These are phyloP conservation scores for Epirrhoe tristata DNA, from an alignment of 2,888 invertebrate species.

Conservation along the genomic window DNA sequence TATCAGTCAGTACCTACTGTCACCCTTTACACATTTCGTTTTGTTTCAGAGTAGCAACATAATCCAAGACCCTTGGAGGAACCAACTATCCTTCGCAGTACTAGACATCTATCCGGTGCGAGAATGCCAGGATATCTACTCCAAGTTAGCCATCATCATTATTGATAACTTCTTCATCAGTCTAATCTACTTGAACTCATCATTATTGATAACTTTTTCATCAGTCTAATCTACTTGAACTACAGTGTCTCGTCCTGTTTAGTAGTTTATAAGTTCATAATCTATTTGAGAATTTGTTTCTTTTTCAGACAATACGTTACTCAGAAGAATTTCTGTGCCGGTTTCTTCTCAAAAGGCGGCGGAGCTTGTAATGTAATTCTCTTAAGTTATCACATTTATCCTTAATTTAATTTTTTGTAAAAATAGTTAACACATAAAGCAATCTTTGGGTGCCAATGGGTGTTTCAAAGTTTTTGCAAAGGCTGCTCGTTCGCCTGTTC, in stretches of 20 bases:
- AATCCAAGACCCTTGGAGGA: slow-evolving; percentile 53
- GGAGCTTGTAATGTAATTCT: slow-evolving; percentile 75
- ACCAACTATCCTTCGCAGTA: slow-evolving; percentile 56
- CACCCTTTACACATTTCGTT: not conserved
- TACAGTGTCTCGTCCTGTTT: too few species aligned
- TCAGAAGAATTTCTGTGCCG: slow-evolving; percentile 67
- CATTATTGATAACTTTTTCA: not conserved
- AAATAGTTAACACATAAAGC: too few species aligned
- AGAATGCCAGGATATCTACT: slow-evolving; percentile 68
- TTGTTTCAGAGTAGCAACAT: slow-evolving; percentile 56
- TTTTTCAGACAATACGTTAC: slow-evolving; percentile 67
- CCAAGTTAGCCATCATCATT: slow-evolving; percentile 51
- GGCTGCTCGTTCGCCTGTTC: too few species aligned
- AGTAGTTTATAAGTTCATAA: too few species aligned
- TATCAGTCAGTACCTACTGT: not conserved
- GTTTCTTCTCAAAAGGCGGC: slow-evolving; percentile 67
- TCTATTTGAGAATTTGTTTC: not conserved
- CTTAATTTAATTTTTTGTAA: too few species aligned
- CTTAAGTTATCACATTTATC: not conserved
- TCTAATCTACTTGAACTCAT: not conserved
- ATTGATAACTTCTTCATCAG: not conserved
- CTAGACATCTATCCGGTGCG: slow-evolving; percentile 61
- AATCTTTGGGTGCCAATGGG: too few species aligned
- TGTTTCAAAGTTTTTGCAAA: too few species aligned
- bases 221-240: not conserved